A percentile compares a stretch with the other conserved stretches of the same genome.
phyloP scores from a whole-genome alignment of 2,888 invertebrate species.

The Entomobrya proxima region DNA sequence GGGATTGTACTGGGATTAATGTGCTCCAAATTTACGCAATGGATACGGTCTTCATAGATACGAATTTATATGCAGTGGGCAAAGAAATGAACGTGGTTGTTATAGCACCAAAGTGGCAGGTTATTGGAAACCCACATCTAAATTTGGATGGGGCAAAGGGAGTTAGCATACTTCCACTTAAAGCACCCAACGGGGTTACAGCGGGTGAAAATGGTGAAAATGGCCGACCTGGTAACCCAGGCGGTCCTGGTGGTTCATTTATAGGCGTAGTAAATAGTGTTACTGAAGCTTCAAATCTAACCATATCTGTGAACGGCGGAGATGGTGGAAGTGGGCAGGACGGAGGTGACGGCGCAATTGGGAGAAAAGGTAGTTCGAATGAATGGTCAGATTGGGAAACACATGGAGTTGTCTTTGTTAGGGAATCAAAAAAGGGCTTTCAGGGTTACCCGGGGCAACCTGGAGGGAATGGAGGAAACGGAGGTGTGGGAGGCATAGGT shows the following conservation, averaged over 20 bases:
- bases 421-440: neutral
- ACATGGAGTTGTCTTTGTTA: neutral
- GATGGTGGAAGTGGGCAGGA: neutral
- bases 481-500: conserved; percentile 5
- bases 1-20: neutral
- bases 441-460: neutral
- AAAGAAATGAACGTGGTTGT: conserved; percentile 11
- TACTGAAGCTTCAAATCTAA: neutral
- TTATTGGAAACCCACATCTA: neutral
- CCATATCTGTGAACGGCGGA: neutral
- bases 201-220: neutral
- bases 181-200: neutral
- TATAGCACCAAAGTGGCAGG: conserved; percentile 13
- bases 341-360: neutral
- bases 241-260: conserved; percentile 14
- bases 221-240: neutral
- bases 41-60: conserved; percentile 10
- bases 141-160: neutral
- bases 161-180: neutral
- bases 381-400: no score
- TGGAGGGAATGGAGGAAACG: conserved; percentile 25
- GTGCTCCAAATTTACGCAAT: conserved; percentile 1
- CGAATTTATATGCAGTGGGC: neutral
- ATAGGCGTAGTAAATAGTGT: neutral
- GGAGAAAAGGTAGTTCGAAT: neutral